phyloP scores from a whole-genome alignment of 2,888 invertebrate species.

The Nomada flava region DNA sequence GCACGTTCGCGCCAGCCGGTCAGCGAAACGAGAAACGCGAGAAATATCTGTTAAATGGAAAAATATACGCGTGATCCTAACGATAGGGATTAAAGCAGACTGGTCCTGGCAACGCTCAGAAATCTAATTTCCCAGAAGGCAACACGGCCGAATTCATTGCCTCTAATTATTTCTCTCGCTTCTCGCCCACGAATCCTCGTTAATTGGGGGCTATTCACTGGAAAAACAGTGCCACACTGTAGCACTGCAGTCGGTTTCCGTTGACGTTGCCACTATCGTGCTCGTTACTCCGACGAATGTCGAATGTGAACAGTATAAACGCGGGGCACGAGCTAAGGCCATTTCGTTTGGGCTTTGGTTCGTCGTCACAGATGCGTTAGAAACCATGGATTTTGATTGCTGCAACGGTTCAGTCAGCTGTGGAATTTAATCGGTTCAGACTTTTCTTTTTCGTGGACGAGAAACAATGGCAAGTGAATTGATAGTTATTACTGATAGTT shows the following conservation, averaged over 20 bases:
- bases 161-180: conserved; percentile 52
- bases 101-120: neutral
- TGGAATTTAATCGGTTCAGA: too few relatives aligned
- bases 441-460: too few relatives aligned
- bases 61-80: conserved; percentile 42
- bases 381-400: too few relatives aligned
- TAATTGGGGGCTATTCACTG: conserved; percentile 59
- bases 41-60: neutral
- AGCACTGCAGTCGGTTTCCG: conserved; percentile 21
- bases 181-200: conserved; percentile 21
- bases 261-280: conserved; percentile 18
- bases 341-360: too few relatives aligned
- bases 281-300: conserved; percentile 18
- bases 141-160: conserved; percentile 42
- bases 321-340: neutral
- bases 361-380: too few relatives aligned
- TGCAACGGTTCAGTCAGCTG: too few relatives aligned
- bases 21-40: neutral
- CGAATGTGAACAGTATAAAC: conserved; percentile 1
- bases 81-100: conserved; percentile 30
- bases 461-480: too few relatives aligned
- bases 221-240: conserved; percentile 37
- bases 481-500: too few relatives aligned
- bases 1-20: neutral
- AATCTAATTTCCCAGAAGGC: conserved; percentile 55